phyloP scores from a whole-genome alignment of 1,140 invertebrate genomes.

The Chelonus insularis region DNA sequence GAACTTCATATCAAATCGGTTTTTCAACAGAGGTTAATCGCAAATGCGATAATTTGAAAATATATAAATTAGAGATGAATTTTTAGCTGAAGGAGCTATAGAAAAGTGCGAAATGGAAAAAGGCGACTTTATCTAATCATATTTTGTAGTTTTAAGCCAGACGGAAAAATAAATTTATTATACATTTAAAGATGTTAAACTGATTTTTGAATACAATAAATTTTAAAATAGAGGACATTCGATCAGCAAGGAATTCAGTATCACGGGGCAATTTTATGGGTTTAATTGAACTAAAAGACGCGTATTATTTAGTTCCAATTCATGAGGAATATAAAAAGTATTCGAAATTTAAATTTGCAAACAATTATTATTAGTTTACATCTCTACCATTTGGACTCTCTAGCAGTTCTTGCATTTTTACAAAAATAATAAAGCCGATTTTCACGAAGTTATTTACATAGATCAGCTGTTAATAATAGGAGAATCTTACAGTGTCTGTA shows the following conservation, averaged over 20 bases:
- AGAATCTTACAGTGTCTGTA: background rate
- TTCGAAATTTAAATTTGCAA: background rate
- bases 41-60: background rate
- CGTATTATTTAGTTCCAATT: background rate
- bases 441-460: background rate
- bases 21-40: background rate
- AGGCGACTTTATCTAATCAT: background rate
- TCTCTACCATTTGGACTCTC: background rate
- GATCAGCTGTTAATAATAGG: background rate
- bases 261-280: background rate
- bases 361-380: background rate
- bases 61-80: background rate
- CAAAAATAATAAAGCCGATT: background rate
- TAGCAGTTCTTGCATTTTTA: background rate
- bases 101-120: background rate
- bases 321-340: background rate
- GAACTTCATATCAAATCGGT: background rate
- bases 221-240: background rate
- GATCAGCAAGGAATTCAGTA: background rate
- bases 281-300: background rate
- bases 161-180: background rate
- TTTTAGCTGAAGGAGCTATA: background rate
- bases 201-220: background rate
- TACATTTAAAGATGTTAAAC: background rate
- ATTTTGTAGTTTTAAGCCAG: background rate